A percentile compares a stretch with the other conserved stretches of the same genome.
These are phyloP conservation scores for Hyperopisus bebe DNA, from an alignment of 2,113 vertebrate species.

Conservation along the genomic window DNA sequence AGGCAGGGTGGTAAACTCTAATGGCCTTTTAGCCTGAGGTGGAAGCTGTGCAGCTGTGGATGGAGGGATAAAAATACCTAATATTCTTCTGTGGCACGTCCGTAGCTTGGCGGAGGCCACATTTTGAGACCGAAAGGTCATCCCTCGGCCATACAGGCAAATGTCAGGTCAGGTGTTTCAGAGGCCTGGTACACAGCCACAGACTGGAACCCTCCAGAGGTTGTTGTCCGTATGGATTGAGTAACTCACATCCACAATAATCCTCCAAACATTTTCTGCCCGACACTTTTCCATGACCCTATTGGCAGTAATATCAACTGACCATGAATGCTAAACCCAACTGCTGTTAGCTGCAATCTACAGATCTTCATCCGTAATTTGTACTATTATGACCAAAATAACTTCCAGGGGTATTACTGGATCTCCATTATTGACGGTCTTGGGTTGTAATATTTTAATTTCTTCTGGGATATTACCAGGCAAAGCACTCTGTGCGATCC, in stretches of 20 bases:
- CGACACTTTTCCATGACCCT: not conserved
- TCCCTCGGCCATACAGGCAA: constrained; percentile 40
- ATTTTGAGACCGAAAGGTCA: constrained; percentile 46
- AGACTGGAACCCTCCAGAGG: constrained; percentile 25
- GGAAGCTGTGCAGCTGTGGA: constrained; percentile 63
- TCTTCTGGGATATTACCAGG: not conserved
- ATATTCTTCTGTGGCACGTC: constrained; percentile 47
- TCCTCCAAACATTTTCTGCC: not conserved
- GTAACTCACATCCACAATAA: not conserved
- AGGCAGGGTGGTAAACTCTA: constrained; percentile 49
- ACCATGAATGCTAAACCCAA: not conserved
- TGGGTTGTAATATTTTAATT: not conserved
- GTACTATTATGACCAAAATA: not conserved
- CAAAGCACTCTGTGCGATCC: not conserved
- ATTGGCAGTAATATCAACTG: not conserved
- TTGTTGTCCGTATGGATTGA: constrained; percentile 26
- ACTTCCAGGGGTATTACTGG: not conserved
- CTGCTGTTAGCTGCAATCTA: not conserved
- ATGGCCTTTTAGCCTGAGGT: constrained; percentile 58
- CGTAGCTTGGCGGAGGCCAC: constrained; percentile 18
- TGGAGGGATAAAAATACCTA: constrained; percentile 58
- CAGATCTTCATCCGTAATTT: not conserved
- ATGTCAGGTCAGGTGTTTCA: constrained; percentile 43
- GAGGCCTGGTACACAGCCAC: constrained; percentile 11
- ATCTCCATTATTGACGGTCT: not conserved